A percentile compares a stretch with the other conserved stretches of the same genome.
Conservation (phyloP, 2,888 invertebrate genomes). For the Teinopalpus imperialis region DNA sequence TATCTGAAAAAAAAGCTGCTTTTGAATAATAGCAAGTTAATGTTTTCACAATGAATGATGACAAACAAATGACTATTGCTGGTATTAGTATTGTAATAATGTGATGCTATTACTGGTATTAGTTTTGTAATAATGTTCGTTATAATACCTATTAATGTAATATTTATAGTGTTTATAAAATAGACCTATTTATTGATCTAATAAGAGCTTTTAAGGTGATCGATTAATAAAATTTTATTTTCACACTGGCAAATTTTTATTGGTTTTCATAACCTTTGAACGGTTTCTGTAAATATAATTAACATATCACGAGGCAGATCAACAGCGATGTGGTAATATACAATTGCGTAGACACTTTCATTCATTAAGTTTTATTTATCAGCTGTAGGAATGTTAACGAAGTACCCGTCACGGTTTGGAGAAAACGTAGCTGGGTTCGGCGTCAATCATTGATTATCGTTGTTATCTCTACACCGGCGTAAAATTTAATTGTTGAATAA, state of each 20-base stretch:
- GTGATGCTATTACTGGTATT: slow-evolving; percentile 11
- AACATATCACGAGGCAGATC: slow-evolving; percentile 3
- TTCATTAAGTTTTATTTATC: slow-evolving; percentile 23
- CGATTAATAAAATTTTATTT: too few species aligned
- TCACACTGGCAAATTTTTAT: not conserved
- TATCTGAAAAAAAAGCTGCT: not conserved
- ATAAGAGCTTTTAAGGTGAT: too few species aligned
- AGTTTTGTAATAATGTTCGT: slow-evolving; percentile 16
- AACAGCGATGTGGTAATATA: slow-evolving; percentile 7
- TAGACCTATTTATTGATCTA: too few species aligned
- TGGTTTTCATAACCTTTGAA: slow-evolving; percentile 6
- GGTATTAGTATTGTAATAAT: slow-evolving; percentile 14
- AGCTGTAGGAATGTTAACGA: slow-evolving; percentile 48
- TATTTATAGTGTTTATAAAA: too few species aligned
- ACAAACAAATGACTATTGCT: too few species aligned
- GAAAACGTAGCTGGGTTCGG: slow-evolving; percentile 41
- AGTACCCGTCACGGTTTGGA: slow-evolving; percentile 40
- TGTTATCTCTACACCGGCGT: slow-evolving; percentile 49
- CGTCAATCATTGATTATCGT: slow-evolving; percentile 46
- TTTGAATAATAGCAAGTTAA: slow-evolving; percentile 10
- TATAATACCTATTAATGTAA: not conserved
- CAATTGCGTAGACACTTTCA: slow-evolving; percentile 17
- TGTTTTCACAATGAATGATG: slow-evolving; percentile 17
- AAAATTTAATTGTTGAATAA: slow-evolving; percentile 63
- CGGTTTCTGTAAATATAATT: not conserved